Conservation (phyloP, 2,888 invertebrate genomes). For the Agrypnus murinus region DNA sequence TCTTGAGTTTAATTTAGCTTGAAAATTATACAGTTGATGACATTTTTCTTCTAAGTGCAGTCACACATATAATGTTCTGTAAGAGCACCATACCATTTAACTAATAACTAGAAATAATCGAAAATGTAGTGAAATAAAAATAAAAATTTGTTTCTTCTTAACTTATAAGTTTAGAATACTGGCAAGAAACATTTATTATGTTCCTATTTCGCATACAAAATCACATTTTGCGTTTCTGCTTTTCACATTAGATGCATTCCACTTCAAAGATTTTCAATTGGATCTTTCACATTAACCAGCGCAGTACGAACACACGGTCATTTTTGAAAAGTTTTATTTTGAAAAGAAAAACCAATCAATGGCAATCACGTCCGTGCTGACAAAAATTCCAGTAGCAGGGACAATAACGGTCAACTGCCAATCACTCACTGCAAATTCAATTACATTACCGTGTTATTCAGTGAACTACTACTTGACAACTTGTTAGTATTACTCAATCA, state of each 20-base stretch:
- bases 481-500: conserved; percentile 47
- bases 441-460: conserved; percentile 46
- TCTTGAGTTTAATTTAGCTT: no score
- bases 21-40: no score
- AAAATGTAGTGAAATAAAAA: no score
- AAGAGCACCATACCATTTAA: no score
- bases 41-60: no score
- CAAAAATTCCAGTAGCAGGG: conserved; percentile 39
- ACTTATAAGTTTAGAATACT: no score
- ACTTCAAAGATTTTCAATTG: conserved; percentile 32
- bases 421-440: conserved; percentile 45
- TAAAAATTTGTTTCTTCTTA: no score
- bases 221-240: neutral
- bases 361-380: conserved; percentile 44
- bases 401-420: conserved; percentile 50
- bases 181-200: no score
- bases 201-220: no score
- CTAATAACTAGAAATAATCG: no score
- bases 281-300: conserved; percentile 32
- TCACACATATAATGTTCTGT: no score
- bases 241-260: conserved; percentile 15
- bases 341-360: conserved; percentile 46
- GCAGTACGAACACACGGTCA: conserved; percentile 29
- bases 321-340: conserved; percentile 41
- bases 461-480: conserved; percentile 48